Evolutionary conservation across 2,888 invertebrate species (phyloP), one percentile per base, ranked within the genome.

Genomic region (Lochmaea crataegi): DNA sequence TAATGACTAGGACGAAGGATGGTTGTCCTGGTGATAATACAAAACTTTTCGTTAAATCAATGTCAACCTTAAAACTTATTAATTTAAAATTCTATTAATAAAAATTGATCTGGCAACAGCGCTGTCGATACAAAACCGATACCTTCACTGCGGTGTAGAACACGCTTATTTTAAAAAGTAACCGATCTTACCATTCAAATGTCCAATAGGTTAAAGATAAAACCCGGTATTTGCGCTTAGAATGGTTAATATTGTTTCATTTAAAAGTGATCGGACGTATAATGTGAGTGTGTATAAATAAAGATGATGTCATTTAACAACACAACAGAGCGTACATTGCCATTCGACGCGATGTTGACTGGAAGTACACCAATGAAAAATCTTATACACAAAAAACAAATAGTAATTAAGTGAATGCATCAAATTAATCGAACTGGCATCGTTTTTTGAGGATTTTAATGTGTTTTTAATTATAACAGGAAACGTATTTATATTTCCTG

Each of bases 261-360:
- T 53, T 53, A 18, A 18, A 53, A 53, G 16, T 18, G 16, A 53
- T 16, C 18, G 16, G 53, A n/a, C 53, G 41, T 51, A 64, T 22
- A 57, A n/a, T 58, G 48, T 67, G 74, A 67, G 56, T 71, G 58
- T 68, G 48, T 74, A 74, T 74, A 74, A 74, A 74, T 74, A 74
- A 71, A 71, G 74, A 71, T 74, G 74, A 74, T 74, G 74, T 74
- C 74, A 74, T 66, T 5, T 63, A 56, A 69, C 63, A 69, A 69
- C 45, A 69, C 69, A 63, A 69, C 69, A 64, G 56, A 63, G 63
- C 69, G 69, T 69, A 69, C 69, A 69, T 69, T 69, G 69, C 69
- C 69, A 63, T 69, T 60, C 61, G 61, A 56, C 48, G 66, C 66
- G 56, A 56, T 51, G 16, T 51, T 32, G 53, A 48, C 53, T 51